Evolutionary conservation across 2,888 invertebrate species (phyloP).

Genomic region (Drosophila kuntzei): DNA sequence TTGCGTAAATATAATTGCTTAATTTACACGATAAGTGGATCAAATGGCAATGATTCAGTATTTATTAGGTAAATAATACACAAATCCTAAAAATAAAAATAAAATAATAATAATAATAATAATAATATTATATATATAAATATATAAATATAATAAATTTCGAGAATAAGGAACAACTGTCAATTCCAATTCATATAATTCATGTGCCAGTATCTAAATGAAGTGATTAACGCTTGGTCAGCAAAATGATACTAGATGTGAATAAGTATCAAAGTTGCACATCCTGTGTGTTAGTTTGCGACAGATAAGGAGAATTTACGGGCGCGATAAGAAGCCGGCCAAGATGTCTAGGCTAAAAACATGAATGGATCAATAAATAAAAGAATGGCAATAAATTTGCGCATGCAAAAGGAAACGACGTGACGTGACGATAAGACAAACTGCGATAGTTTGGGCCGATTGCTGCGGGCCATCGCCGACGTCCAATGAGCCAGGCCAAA

Average conservation of each 20-base stretch:
- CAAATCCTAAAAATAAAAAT: no score
- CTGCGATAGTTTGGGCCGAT: conserved; percentile 34
- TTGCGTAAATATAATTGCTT: no score
- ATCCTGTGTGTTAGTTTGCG: conserved; percentile 2
- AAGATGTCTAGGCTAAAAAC: conserved; percentile 8
- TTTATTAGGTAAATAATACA: no score
- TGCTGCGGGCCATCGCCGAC: conserved; percentile 24
- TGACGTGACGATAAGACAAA: conserved; percentile 37
- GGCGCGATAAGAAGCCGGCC: conserved; percentile 25
- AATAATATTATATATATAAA: no score
- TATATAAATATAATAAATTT: no score
- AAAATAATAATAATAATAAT: no score
- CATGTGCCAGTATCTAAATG: neutral
- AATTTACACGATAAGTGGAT: no score
- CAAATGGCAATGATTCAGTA: no score
- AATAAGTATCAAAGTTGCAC: conserved; percentile 1
- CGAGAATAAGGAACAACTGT: neutral
- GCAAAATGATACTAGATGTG: neutral
- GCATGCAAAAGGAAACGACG: conserved; percentile 27
- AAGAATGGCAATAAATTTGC: conserved; percentile 62
- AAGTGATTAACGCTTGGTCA: conserved; percentile 5
- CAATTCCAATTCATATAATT: neutral
- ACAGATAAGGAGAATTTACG: conserved; percentile 24
- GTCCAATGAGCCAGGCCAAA: neutral
- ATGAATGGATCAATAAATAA: conserved; percentile 57